phyloP scores from a whole-genome alignment of 2,797 vertebrate species.

The Chaetophractus vellerosus region DNA sequence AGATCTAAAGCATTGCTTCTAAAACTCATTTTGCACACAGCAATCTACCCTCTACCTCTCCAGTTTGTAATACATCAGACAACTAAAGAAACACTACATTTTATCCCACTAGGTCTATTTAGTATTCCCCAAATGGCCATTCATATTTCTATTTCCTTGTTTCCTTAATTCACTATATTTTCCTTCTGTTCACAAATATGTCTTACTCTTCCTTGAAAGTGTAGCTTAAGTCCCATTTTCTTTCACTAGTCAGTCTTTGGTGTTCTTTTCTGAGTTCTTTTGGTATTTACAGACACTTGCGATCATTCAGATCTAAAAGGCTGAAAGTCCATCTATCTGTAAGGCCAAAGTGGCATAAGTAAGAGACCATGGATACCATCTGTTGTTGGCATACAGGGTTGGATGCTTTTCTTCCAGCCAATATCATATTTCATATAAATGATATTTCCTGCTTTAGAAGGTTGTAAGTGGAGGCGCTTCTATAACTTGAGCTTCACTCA shows the following conservation, averaged over 20 bases:
- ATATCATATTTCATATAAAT: not conserved
- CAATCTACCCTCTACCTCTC: not conserved
- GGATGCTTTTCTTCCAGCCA: not conserved
- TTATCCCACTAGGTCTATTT: not conserved
- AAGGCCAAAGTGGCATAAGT: not conserved
- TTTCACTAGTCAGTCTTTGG: constrained; percentile 6
- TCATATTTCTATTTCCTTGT: not conserved
- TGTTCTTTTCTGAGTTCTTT: constrained; percentile 1
- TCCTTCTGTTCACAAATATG: not conserved
- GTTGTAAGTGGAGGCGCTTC: not conserved
- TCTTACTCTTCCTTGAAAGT: constrained; percentile 32
- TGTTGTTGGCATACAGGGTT: not conserved
- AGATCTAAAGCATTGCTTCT: not conserved
- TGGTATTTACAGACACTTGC: not conserved
- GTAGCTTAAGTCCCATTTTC: not conserved
- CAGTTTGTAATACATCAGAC: not conserved
- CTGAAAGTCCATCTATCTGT: constrained; percentile 4
- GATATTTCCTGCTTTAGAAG: not conserved
- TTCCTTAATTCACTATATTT: not conserved
- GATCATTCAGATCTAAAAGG: constrained; percentile 32
- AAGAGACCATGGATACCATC: not conserved
- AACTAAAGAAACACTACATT: not conserved
- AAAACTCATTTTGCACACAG: not conserved
- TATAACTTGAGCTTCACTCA: not conserved
- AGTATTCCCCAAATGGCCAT: not conserved